These are phyloP conservation scores for Trissolcus japonicus DNA, from an alignment of 2,888 invertebrate genomes.

Conservation along the genomic window DNA sequence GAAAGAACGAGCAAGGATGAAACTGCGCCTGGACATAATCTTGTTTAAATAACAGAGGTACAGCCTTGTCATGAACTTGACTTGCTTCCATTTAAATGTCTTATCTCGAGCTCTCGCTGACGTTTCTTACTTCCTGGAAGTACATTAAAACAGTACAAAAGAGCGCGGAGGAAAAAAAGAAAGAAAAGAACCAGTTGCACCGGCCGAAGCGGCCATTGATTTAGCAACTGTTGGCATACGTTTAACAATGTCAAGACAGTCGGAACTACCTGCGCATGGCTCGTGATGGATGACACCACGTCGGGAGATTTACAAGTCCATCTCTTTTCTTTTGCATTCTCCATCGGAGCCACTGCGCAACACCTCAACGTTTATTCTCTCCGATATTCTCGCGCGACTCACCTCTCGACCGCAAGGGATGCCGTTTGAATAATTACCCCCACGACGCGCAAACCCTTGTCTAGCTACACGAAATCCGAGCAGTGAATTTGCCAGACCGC, in stretches of 20 bases:
- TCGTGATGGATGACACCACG: constrained; percentile 71
- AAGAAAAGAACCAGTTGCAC: constrained; percentile 13
- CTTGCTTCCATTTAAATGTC: constrained; percentile 45
- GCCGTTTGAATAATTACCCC: constrained; percentile 75
- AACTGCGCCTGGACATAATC: constrained; percentile 31
- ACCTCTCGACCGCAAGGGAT: constrained; percentile 66
- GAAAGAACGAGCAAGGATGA: constrained; percentile 13
- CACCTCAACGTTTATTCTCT: constrained; percentile 37
- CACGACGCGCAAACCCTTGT: constrained; percentile 69
- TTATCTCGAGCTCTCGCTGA: constrained; percentile 31
- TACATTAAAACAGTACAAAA: constrained; percentile 19
- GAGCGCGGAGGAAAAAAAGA: constrained; percentile 4
- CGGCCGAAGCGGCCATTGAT: constrained; percentile 42
- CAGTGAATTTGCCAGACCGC: constrained; percentile 70
- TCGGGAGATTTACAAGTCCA: constrained; percentile 59
- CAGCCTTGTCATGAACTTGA: constrained; percentile 48
- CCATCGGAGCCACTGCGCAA: not conserved
- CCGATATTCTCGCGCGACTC: constrained; percentile 66
- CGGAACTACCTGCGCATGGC: constrained; percentile 65
- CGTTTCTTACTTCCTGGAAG: constrained; percentile 38
- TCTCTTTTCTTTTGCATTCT: constrained; percentile 55
- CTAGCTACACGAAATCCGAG: constrained; percentile 72
- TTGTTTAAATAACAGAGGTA: constrained; percentile 17
- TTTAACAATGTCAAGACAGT: constrained; percentile 67
- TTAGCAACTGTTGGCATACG: constrained; percentile 60